Evolutionary conservation across 2,888 invertebrate genomes (phyloP).

Genomic region (Rhabditophanes sp.): DNA sequence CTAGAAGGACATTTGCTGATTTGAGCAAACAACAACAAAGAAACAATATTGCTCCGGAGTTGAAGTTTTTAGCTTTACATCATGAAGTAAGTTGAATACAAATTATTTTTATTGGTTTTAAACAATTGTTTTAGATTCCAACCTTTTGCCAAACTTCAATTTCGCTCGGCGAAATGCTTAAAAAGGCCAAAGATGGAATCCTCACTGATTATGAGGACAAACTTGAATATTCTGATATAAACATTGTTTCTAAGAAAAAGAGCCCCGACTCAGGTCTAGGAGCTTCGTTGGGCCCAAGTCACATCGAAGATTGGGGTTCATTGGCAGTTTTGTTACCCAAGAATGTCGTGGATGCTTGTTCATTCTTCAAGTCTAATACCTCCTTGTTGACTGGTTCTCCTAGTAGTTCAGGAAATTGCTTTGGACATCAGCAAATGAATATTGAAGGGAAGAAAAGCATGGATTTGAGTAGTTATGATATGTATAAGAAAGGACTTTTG

Average conservation of each 20-base stretch:
- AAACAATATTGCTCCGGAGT: constrained; percentile 20
- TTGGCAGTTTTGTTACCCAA: constrained; percentile 68
- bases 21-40: constrained; percentile 16
- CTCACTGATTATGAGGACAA: constrained; percentile 11
- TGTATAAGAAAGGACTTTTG: no score
- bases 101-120: constrained; percentile 1
- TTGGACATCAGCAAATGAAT: no score
- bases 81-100: constrained; percentile 23
- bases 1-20: constrained; percentile 35
- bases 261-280: constrained; percentile 40
- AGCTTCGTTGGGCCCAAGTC: constrained; percentile 45
- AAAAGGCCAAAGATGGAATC: constrained; percentile 4
- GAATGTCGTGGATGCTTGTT: constrained; percentile 47
- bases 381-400: constrained; percentile 22
- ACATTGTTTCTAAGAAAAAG: constrained; percentile 6
- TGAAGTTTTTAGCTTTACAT: constrained; percentile 37
- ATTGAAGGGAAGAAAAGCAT: no score
- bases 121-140: constrained; percentile 13
- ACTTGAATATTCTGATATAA: constrained; percentile 7
- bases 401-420: constrained; percentile 2
- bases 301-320: constrained; percentile 82
- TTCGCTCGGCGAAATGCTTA: constrained; percentile 16
- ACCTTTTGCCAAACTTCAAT: constrained; percentile 16
- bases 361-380: constrained; percentile 42
- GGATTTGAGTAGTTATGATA: no score